Evolutionary conservation across 2,797 vertebrate species (phyloP).

Genomic region (Anomalospiza imberbis): DNA sequence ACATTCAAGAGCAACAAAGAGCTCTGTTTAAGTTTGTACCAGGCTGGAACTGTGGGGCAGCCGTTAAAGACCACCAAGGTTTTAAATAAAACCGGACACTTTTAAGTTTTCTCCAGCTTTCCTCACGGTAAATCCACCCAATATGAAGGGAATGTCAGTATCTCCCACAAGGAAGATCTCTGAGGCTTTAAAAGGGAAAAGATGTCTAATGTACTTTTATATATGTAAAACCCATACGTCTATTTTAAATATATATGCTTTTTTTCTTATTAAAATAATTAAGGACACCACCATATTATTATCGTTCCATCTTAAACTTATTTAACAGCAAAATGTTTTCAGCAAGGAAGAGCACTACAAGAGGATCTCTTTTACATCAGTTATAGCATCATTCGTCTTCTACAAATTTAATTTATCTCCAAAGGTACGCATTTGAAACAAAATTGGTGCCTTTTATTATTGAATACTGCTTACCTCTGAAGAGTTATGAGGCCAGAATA

Average conservation of each 20-base stretch:
- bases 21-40: slow-evolving; percentile 70
- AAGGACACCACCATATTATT: neutral
- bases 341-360: neutral
- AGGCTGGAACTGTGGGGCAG: slow-evolving; percentile 55
- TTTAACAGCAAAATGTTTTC: neutral
- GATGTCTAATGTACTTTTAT: neutral
- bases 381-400: neutral
- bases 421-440: neutral
- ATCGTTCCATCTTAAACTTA: neutral
- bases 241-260: neutral
- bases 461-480: neutral
- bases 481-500: neutral
- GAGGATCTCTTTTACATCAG: neutral
- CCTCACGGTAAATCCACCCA: slow-evolving; percentile 25
- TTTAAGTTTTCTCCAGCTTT: slow-evolving; percentile 53
- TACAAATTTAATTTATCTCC: neutral
- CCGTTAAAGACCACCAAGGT: slow-evolving; percentile 67
- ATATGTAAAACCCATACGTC: neutral
- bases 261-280: neutral
- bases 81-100: slow-evolving; percentile 65
- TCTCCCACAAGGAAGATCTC: slow-evolving; percentile 20
- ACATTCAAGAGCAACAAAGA: slow-evolving; percentile 72
- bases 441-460: neutral
- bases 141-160: slow-evolving; percentile 27
- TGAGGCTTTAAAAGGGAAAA: neutral